A percentile compares a stretch with the other conserved stretches of the same genome.
phyloP scores from a whole-genome alignment of 2,888 invertebrate species.

The Psylliodes chrysocephalus region DNA sequence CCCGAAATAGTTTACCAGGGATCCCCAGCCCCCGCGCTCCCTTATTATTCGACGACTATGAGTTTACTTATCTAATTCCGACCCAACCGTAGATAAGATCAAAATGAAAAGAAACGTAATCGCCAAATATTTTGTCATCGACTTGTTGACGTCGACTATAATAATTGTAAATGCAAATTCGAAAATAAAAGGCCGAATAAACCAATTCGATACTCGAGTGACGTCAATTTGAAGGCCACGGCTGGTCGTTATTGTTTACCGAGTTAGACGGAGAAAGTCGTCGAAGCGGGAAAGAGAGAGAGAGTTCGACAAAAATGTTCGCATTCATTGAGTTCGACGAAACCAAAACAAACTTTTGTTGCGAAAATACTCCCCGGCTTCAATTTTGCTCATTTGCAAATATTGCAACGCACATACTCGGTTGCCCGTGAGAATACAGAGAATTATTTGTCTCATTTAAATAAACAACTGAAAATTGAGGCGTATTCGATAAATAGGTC shows the following conservation, averaged over 20 bases:
- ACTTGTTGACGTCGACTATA: too few relatives aligned
- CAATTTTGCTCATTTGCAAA: slow-evolving; percentile 23
- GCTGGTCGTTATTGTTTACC: neutral
- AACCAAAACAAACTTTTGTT: slow-evolving; percentile 18
- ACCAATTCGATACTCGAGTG: neutral
- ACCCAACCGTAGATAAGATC: too few relatives aligned
- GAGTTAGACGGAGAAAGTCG: neutral
- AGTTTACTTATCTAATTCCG: too few relatives aligned
- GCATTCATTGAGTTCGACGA: slow-evolving; percentile 6
- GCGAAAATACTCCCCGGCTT: slow-evolving; percentile 19
- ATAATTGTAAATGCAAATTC: neutral
- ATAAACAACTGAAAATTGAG: slow-evolving; percentile 24
- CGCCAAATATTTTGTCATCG: too few relatives aligned
- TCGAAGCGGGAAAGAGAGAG: neutral
- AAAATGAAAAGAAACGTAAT: too few relatives aligned
- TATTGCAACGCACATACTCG: slow-evolving; percentile 8
- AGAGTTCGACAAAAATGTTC: slow-evolving; percentile 8
- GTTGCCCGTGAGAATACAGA: slow-evolving; percentile 18
- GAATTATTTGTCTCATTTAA: slow-evolving; percentile 23
- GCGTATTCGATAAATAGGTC: slow-evolving; percentile 19
- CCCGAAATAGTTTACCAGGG: too few relatives aligned
- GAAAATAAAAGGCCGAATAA: neutral
- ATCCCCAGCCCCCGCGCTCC: too few relatives aligned
- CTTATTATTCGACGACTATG: too few relatives aligned
- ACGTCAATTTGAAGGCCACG: neutral